Evolutionary conservation across 1,140 invertebrate genomes (phyloP).

Genomic region (Limonius californicus): DNA sequence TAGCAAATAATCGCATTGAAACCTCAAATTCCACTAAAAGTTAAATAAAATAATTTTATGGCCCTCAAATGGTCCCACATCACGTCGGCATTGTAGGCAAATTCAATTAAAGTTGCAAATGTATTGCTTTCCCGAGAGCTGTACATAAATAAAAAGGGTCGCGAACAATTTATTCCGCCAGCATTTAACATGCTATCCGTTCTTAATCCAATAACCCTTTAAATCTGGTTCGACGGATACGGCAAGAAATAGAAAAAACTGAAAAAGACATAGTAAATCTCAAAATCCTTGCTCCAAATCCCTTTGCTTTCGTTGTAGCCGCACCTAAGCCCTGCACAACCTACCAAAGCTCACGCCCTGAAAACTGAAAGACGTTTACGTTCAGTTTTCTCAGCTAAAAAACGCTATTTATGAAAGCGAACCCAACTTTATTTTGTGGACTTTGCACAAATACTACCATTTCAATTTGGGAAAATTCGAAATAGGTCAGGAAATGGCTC

Average conservation of each 20-base stretch:
- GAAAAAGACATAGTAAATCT: neutral
- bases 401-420: too few relatives aligned
- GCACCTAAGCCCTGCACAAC: neutral
- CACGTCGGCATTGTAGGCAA: too few relatives aligned
- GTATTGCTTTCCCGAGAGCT: too few relatives aligned
- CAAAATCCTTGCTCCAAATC: neutral
- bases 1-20: too few relatives aligned
- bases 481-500: neutral
- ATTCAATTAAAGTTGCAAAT: too few relatives aligned
- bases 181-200: neutral
- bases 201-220: conserved; percentile 1
- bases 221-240: conserved; percentile 1
- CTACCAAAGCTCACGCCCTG: neutral
- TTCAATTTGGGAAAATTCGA: neutral
- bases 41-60: too few relatives aligned
- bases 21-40: too few relatives aligned
- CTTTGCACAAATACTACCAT: neutral
- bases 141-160: too few relatives aligned
- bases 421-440: too few relatives aligned
- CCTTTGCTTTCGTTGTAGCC: neutral
- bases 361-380: neutral
- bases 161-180: neutral
- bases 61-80: too few relatives aligned
- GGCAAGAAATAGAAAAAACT: neutral
- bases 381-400: too few relatives aligned